phyloP scores from a whole-genome alignment of 2,113 vertebrate genomes.

The Mobula birostris region DNA sequence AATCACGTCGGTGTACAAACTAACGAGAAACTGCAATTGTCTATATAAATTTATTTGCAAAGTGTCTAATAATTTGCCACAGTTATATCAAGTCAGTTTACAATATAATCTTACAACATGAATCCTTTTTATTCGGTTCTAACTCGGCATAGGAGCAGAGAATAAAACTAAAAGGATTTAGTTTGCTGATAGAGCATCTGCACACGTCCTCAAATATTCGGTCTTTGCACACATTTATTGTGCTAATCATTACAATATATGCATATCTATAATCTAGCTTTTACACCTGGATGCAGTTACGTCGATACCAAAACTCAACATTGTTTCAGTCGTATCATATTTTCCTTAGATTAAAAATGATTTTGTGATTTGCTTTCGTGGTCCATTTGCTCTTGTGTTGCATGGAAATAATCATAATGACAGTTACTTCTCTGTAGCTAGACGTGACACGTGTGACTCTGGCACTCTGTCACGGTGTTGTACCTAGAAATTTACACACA shows the following conservation, averaged over 20 bases:
- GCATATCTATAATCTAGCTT: neutral
- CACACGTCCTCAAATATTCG: neutral
- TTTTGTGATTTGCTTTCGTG: neutral
- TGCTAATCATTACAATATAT: neutral
- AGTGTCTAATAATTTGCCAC: neutral
- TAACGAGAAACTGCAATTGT: neutral
- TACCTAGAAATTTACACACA: neutral
- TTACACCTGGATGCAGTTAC: neutral
- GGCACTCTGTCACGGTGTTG: neutral
- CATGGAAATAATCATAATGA: neutral
- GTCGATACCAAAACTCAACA: neutral
- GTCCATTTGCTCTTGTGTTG: neutral
- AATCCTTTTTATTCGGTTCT: neutral
- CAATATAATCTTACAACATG: neutral
- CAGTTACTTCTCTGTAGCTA: neutral
- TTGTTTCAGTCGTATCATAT: neutral
- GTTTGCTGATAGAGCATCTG: no score
- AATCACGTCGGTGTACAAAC: neutral
- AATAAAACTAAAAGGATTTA: neutral
- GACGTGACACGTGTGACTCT: neutral
- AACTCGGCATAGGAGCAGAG: neutral
- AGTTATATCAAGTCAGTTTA: neutral
- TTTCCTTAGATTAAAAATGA: neutral
- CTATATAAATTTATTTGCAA: neutral
- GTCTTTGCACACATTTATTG: neutral